Base-by-base conservation (phyloP, 2,113 vertebrate species). In the Ophthalmolycus amberensis region DNA sequence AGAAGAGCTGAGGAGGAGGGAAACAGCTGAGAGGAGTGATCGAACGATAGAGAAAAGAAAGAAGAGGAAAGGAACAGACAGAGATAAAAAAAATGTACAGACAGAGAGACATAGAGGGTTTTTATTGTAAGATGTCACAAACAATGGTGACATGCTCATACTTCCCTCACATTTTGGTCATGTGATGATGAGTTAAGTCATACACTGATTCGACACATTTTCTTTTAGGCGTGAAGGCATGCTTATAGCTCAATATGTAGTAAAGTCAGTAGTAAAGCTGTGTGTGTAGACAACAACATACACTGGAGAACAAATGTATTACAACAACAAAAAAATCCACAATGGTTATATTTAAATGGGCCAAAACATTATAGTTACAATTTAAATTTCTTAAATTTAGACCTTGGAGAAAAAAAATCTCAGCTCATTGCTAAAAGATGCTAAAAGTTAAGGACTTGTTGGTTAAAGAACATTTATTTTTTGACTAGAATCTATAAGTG, bases 161-260 rank as follows among this genome's bases (percentile, higher is more conserved):
- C 73, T 50, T 64, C 29, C 56, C 32, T 63, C 44, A n/a, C 37
- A 48, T 79, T 44, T 40, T 2, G 59, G 20, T 66, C 32, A 29
- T 29, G 0, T 78, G 40, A 64, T 70, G 27, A 37, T 54, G 20
- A 59, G 4, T 29, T 76, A 40, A 83, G 72, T 44, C 50, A 46
- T 38, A 46, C 29, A 75, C 38, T 38, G 20, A 59, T 66, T 27
- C 58, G 66, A 85, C 79, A 68, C 77, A 77, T 66, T 38, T 58
- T 44, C 2, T 27, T 60, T 42, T 56, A 32, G 16, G 9, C 69
- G 25, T 58, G 18, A 79, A 50, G 22, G 38, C 22, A 42, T 14
- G 12, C 18, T 22, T 32, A 44, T 5, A 25, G 40, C 34, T 72
- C 12, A 40, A 1, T 40, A 20, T 66, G 56, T 12, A 58, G 14